Evolutionary conservation across 35 echinoderm and acorn worm genomes (phyloP).

Genomic region (Ptychodera flava): DNA sequence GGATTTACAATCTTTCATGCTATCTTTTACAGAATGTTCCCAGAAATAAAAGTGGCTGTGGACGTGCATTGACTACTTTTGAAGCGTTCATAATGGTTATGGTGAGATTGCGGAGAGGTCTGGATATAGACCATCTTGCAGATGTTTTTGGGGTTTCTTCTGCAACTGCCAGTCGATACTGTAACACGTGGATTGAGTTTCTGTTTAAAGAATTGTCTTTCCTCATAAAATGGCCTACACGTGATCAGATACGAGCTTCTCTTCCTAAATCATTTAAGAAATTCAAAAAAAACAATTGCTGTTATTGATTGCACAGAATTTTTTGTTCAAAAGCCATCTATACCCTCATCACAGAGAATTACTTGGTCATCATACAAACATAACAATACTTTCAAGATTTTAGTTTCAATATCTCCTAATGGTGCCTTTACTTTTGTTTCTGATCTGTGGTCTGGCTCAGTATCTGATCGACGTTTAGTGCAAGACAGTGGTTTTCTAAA

Average conservation of each 20-base stretch:
- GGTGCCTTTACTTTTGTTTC: slow-evolving; percentile 10
- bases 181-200: no score
- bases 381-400: slow-evolving; percentile 9
- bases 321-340: slow-evolving; percentile 20
- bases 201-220: no score
- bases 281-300: slow-evolving; percentile 7
- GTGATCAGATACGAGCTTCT: not conserved
- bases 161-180: no score
- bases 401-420: slow-evolving; percentile 18
- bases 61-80: no score
- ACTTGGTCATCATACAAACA: slow-evolving; percentile 27
- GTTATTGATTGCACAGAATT: slow-evolving; percentile 28
- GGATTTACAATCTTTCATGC: no score
- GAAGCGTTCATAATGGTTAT: no score
- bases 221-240: slow-evolving; percentile 12
- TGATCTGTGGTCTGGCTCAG: not conserved
- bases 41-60: no score
- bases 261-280: slow-evolving; percentile 7
- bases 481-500: slow-evolving; percentile 27
- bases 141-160: no score
- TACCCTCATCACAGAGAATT: slow-evolving; percentile 8
- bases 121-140: no score
- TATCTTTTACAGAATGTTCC: no score
- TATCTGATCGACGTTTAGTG: slow-evolving; percentile 20
- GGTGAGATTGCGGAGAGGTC: no score